phyloP scores from a whole-genome alignment of 2,888 invertebrate genomes.

The Eutolmus rufibarbis region DNA sequence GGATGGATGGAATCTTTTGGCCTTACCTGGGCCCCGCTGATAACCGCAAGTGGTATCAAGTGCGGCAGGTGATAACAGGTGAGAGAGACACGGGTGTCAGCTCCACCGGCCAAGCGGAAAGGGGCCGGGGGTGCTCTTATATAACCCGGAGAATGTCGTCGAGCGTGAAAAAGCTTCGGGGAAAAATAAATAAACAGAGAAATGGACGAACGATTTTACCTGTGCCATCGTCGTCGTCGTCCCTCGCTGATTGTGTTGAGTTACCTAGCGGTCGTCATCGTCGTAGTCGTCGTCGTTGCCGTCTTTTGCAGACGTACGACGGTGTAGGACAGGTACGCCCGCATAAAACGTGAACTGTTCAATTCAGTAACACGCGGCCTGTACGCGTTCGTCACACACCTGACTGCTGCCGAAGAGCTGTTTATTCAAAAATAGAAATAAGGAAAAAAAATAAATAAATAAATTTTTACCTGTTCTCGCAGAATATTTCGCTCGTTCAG shows the following conservation, averaged over 20 bases:
- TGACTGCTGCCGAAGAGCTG: neutral
- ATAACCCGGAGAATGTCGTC: constrained; percentile 6
- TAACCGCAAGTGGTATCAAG: constrained; percentile 7
- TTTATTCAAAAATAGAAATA: neutral
- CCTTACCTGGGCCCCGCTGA: neutral
- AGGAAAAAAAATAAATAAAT: neutral
- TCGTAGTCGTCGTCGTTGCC: neutral
- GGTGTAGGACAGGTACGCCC: neutral
- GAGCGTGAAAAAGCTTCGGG: neutral
- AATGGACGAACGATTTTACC: neutral
- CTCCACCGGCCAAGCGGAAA: neutral
- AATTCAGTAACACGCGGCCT: neutral
- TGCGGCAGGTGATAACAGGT: constrained; percentile 22
- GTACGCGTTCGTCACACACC: neutral
- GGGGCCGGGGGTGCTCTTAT: neutral
- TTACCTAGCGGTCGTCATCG: neutral
- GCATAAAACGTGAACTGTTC: neutral
- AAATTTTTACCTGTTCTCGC: neutral
- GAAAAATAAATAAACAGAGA: neutral
- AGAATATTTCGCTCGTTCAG: neutral
- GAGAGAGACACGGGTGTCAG: neutral
- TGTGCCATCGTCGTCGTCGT: neutral
- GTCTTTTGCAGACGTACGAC: neutral
- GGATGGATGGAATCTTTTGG: neutral
- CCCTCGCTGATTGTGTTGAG: neutral